Evolutionary conservation across 2,797 vertebrate genomes (phyloP), one percentile per base, ranked within the genome.

Genomic region (Melanotaenia nigrans): DNA sequence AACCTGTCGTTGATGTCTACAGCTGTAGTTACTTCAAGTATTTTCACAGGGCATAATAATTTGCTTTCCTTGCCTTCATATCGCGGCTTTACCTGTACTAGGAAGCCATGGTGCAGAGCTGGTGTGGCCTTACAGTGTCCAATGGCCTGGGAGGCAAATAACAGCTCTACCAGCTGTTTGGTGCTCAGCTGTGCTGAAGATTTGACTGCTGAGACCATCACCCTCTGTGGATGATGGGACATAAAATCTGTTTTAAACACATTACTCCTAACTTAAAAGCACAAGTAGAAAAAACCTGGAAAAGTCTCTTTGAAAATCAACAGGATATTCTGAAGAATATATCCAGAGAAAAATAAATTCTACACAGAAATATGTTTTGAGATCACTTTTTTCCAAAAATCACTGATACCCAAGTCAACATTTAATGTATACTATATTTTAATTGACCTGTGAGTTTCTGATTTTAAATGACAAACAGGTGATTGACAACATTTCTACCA

Each of bases 91-190:
- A 98, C 98, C 96, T 99, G 97, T 4, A 97, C 96, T 0, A 99
- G 92, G 91, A 99, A 97, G 66, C 97, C 97, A 0, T 98, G 97
- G 78, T 99, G 96, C 90, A 97, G 91, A 0, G 95, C 95, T 1
- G 97, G 97, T 55, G 95, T 86, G 60, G 94, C 96, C 90, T 98
- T 99, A 88, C 96, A 97, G 90, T 97, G 96, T 32, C 95, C 91
- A 0, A 96, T 95, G 20, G 96, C 96, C 94, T 98, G 93, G 1
- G 86, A 85, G 84, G 65, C 76, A 84, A 93, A 94, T 75, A 95
- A 90, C 66, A 95, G 87, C 84, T 95, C 94, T n/a, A 95, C 90
- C 78, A 95, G 91, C 84, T 95, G 94, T 73, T 93, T 95, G 78
- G 92, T 91, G 70, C 87, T 94, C 51, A 94, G 89, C 76, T 94